Evolutionary conservation across 1,140 invertebrate species (phyloP).

Genomic region (Trissolcus basalis): DNA sequence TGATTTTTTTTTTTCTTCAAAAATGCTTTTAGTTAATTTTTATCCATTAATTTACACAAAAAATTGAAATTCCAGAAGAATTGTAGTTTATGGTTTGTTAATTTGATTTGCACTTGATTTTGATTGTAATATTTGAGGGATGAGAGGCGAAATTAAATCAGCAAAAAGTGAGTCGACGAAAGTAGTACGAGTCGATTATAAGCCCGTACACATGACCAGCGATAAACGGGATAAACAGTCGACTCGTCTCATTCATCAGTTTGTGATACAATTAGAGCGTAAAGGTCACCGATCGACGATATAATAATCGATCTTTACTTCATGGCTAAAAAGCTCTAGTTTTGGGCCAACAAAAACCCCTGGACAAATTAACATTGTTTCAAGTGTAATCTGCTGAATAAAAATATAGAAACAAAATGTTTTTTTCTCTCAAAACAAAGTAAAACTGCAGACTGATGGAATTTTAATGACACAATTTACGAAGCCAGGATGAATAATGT

Average conservation of each 20-base stretch:
- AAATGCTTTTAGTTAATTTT: background rate
- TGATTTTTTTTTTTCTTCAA: slow-evolving; percentile 1
- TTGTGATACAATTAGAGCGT: slow-evolving; percentile 34
- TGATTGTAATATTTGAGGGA: slow-evolving; percentile 9
- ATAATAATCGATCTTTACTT: background rate
- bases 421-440: too few species aligned
- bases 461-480: slow-evolving; percentile 23
- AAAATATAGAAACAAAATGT: slow-evolving; percentile 8
- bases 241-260: slow-evolving; percentile 41
- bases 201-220: slow-evolving; percentile 7
- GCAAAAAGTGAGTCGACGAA: slow-evolving; percentile 44
- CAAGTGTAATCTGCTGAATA: background rate
- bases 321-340: background rate
- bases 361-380: background rate
- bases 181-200: slow-evolving; percentile 25
- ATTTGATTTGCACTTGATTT: background rate
- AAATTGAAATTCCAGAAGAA: too few species aligned
- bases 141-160: slow-evolving; percentile 47
- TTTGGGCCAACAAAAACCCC: background rate
- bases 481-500: slow-evolving; percentile 18
- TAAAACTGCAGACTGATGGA: slow-evolving; percentile 11
- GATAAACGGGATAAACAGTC: slow-evolving; percentile 20
- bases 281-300: slow-evolving; percentile 38
- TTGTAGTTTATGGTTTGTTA: background rate
- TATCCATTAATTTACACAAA: too few species aligned